A percentile compares a stretch with the other conserved stretches of the same genome.
phyloP scores from a whole-genome alignment of 2,113 vertebrate genomes.

The Vulpes lagopus region DNA sequence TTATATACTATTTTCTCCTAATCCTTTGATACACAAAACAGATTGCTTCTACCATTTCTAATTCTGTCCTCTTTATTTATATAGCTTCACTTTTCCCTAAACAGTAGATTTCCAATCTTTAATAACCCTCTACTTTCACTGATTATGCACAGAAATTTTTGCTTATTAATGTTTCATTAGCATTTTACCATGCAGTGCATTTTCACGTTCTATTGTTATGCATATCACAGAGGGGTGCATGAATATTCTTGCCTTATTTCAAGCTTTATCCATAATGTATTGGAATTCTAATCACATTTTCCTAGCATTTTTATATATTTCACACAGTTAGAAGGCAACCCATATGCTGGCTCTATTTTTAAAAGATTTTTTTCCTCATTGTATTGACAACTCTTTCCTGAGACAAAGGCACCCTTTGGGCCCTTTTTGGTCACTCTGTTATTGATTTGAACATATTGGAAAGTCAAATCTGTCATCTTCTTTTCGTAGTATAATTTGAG shows the following conservation, averaged over 20 bases:
- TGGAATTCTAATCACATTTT: slow-evolving; percentile 76
- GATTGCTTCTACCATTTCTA: slow-evolving; percentile 34
- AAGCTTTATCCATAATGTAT: slow-evolving; percentile 70
- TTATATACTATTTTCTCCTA: background rate
- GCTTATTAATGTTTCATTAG: slow-evolving; percentile 82
- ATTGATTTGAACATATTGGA: slow-evolving; percentile 1
- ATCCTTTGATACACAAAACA: slow-evolving; percentile 35
- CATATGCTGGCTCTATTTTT: slow-evolving; percentile 73
- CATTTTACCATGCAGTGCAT: slow-evolving; percentile 65
- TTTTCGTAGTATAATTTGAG: slow-evolving; percentile 60
- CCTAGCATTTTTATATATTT: slow-evolving; percentile 68
- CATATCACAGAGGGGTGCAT: slow-evolving; percentile 66
- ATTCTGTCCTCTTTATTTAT: slow-evolving; percentile 59
- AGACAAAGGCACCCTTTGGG: slow-evolving; percentile 57
- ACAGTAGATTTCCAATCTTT: slow-evolving; percentile 52
- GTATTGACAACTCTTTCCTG: slow-evolving; percentile 57
- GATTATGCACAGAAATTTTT: slow-evolving; percentile 70
- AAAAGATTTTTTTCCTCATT: slow-evolving; percentile 46
- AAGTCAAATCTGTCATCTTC: slow-evolving; percentile 44
- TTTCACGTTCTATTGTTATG: slow-evolving; percentile 80
- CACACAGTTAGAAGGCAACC: slow-evolving; percentile 66
- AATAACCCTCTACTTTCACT: slow-evolving; percentile 46
- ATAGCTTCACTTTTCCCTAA: slow-evolving; percentile 55
- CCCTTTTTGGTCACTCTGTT: slow-evolving; percentile 54
- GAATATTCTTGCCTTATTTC: slow-evolving; percentile 80